Conservation (phyloP, 1,140 invertebrate species). For the Drosophila sp. region DNA sequence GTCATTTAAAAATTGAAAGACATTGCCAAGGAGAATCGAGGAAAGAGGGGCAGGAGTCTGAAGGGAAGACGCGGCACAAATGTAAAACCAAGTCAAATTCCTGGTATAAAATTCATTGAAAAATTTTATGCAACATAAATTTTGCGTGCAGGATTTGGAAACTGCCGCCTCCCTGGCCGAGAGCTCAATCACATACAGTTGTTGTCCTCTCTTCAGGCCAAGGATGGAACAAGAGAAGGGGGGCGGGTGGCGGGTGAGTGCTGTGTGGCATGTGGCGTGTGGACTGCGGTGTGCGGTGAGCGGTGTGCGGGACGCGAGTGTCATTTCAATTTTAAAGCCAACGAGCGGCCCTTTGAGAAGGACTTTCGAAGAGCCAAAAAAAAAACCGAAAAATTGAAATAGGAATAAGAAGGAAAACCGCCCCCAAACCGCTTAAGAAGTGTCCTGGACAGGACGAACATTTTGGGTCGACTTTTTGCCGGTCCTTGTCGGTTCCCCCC, state of each 20-base stretch:
- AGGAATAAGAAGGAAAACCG: slow-evolving; percentile 54
- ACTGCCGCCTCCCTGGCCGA: slow-evolving; percentile 35
- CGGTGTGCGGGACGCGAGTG: slow-evolving; percentile 53
- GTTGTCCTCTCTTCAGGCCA: slow-evolving; percentile 34
- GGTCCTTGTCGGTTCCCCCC: slow-evolving; percentile 20
- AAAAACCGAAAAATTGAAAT: slow-evolving; percentile 24
- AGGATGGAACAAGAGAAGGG: neutral
- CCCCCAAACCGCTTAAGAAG: slow-evolving; percentile 67
- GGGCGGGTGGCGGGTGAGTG: neutral
- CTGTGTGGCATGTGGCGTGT: slow-evolving; percentile 12
- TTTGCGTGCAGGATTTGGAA: slow-evolving; percentile 76
- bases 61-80: slow-evolving; percentile 17
- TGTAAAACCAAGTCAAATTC: slow-evolving; percentile 76
- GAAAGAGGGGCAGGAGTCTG: neutral
- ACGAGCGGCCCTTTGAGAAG: slow-evolving; percentile 53
- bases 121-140: slow-evolving; percentile 83
- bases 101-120: slow-evolving; percentile 81
- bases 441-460: slow-evolving; percentile 51
- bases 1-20: slow-evolving; percentile 76
- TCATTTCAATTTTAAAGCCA: slow-evolving; percentile 80
- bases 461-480: slow-evolving; percentile 42
- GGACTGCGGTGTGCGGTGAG: neutral
- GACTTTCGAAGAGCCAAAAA: slow-evolving; percentile 26
- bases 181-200: slow-evolving; percentile 69
- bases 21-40: slow-evolving; percentile 35